Percentiles rank a stretch among this genome's conserved stretches.
Evolutionary conservation across 2,888 invertebrate species (phyloP).

Genomic region (Watsonalla binaria): DNA sequence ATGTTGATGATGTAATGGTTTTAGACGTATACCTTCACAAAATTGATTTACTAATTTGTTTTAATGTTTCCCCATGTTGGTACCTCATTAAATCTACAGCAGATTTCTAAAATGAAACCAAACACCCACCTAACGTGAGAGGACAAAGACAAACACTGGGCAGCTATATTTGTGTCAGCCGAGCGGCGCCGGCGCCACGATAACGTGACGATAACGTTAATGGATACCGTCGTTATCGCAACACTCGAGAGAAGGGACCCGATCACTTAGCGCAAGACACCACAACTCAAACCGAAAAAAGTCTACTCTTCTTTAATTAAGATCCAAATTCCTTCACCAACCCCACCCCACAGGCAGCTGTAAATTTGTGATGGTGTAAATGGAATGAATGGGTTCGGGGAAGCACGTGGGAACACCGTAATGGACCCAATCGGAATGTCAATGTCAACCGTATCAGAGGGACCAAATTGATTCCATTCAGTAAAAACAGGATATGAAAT

Average conservation of each 20-base stretch:
- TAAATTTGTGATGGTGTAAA: constrained; percentile 34
- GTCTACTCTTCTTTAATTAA: constrained; percentile 26
- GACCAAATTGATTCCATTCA: constrained; percentile 42
- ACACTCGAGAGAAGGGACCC: constrained; percentile 35
- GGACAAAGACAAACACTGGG: constrained; percentile 48
- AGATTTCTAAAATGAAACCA: constrained; percentile 11
- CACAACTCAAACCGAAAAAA: constrained; percentile 9
- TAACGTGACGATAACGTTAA: constrained; percentile 70
- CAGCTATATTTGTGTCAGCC: constrained; percentile 49
- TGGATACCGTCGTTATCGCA: constrained; percentile 67
- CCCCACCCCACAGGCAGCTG: constrained; percentile 13
- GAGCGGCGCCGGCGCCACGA: constrained; percentile 71
- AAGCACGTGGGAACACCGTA: constrained; percentile 61
- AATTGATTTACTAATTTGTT: constrained; percentile 13
- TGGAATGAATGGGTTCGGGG: constrained; percentile 69
- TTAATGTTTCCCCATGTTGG: constrained; percentile 7
- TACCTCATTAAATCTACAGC: constrained; percentile 8
- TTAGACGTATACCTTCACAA: too few species aligned
- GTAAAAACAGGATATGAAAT: constrained; percentile 31
- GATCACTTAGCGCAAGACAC: constrained; percentile 26
- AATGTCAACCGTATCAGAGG: constrained; percentile 54
- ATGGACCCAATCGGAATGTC: constrained; percentile 63
- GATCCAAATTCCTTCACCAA: constrained; percentile 34
- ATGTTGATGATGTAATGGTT: neutral
- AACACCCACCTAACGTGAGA: constrained; percentile 33